phyloP scores from a whole-genome alignment of 1,140 invertebrate species.

The silkworm (Bombyx mori) region ASM3026992v2 NC_085116.1:14182001-14182500 shows the following conservation, averaged over 20 bases:
- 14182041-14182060: too few relatives aligned
- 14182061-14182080: too few relatives aligned
- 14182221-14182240: too few relatives aligned
- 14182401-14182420: slow-evolving; percentile 39
- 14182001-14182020: too few relatives aligned
- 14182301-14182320: slow-evolving; percentile 31
- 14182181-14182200: too few relatives aligned
- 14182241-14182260: slow-evolving; percentile 23
- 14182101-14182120: too few relatives aligned
- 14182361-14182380: slow-evolving; percentile 11
- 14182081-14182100: too few relatives aligned
- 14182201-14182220: too few relatives aligned
- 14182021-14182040: too few relatives aligned
- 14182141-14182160: too few relatives aligned
- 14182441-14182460: slow-evolving; percentile 40
- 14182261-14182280: slow-evolving; percentile 54
- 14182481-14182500: slow-evolving; percentile 54
- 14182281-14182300: slow-evolving; percentile 40
- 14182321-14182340: slow-evolving; percentile 44
- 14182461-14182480: slow-evolving; percentile 55
- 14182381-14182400: slow-evolving; percentile 21
- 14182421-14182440: slow-evolving; percentile 36
- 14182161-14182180: too few relatives aligned
- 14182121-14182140: too few relatives aligned
- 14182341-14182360: slow-evolving; percentile 32